Evolutionary conservation across 2,888 invertebrate genomes (phyloP).

Genomic region (Rotaria macrura): DNA sequence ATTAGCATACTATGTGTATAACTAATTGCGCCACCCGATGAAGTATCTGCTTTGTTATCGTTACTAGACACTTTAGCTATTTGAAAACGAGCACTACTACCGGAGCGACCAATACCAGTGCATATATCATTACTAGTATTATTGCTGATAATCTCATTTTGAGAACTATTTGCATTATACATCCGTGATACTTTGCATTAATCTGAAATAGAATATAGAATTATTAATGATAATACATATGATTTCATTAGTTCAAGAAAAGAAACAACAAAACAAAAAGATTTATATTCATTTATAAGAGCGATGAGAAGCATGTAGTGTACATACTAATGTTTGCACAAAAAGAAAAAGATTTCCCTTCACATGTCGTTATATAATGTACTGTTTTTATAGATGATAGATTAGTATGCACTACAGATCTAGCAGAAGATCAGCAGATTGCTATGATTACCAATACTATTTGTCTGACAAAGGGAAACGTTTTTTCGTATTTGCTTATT

Average conservation of each 20-base stretch:
- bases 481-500: not conserved
- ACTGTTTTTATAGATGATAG: not conserved
- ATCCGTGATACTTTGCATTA: not conserved
- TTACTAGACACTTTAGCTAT: not conserved
- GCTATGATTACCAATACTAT: not conserved
- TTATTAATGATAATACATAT: not conserved
- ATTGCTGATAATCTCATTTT: not conserved
- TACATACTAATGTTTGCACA: not conserved
- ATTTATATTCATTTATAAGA: not conserved
- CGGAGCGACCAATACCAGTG: not conserved
- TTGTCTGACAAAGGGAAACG: not conserved
- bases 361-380: not conserved
- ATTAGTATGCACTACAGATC: not conserved
- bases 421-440: not conserved
- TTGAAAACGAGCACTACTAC: constrained; percentile 17
- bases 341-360: not conserved
- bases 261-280: not conserved
- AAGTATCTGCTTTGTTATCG: no score
- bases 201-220: not conserved
- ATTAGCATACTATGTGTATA: not conserved
- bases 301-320: no score
- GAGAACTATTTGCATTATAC: not conserved
- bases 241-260: not conserved
- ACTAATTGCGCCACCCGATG: not conserved
- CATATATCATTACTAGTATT: not conserved